Evolutionary conservation across 2,888 invertebrate species (phyloP).

Genomic region (Brenthis daphne): DNA sequence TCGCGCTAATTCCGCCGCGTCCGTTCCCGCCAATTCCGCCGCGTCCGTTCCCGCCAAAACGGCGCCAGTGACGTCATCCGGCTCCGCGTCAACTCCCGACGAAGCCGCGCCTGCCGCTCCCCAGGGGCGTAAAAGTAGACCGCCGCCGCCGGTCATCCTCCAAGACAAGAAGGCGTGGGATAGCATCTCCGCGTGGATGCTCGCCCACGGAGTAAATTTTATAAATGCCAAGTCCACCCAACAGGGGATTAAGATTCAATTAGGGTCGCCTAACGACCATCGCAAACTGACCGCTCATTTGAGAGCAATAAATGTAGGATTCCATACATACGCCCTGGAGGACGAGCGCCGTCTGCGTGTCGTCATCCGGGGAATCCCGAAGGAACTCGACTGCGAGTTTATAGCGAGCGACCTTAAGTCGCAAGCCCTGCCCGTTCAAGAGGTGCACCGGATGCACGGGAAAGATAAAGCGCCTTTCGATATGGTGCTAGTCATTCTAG

Average conservation of each 20-base stretch:
- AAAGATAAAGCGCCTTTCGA: not conserved
- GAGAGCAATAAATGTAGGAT: not conserved
- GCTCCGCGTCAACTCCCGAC: not conserved
- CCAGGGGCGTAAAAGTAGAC: not conserved
- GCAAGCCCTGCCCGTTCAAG: not conserved
- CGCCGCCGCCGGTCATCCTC: not conserved
- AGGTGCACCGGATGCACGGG: constrained; percentile 11
- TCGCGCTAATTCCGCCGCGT: too few relatives aligned
- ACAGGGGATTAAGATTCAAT: not conserved
- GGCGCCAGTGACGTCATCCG: not conserved
- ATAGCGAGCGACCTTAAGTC: constrained; percentile 3
- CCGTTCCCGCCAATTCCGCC: not conserved
- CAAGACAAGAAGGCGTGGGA: too few relatives aligned
- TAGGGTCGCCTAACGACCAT: constrained; percentile 2
- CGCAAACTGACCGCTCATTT: not conserved
- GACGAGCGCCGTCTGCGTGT: constrained; percentile 19
- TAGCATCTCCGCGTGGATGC: too few relatives aligned
- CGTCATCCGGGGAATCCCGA: constrained; percentile 4
- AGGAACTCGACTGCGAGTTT: not conserved
- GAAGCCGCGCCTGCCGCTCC: not conserved
- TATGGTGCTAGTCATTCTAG: not conserved
- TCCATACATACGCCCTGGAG: constrained; percentile 8
- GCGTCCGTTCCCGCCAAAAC: not conserved
- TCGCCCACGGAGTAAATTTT: too few relatives aligned
- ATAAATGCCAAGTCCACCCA: not conserved